Conservation (phyloP, 2,797 vertebrate genomes). For the Selene dorsalis region DNA sequence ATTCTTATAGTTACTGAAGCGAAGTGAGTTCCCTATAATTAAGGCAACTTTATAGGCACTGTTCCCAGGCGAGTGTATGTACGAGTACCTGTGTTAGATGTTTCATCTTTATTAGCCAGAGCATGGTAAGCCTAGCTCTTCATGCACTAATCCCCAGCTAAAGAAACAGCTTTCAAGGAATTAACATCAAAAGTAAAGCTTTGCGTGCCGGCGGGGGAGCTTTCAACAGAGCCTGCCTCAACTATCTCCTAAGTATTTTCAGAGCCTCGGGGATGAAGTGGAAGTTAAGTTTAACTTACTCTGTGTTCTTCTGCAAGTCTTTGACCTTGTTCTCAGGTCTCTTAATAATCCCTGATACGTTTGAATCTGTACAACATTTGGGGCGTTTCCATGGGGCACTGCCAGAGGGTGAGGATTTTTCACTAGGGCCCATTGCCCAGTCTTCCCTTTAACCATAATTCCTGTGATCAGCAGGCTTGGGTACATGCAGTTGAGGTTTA, state of each 20-base stretch:
- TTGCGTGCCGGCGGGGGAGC: slow-evolving; percentile 85
- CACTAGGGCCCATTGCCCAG: slow-evolving; percentile 41
- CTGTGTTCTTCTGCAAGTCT: slow-evolving; percentile 84
- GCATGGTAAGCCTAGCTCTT: slow-evolving; percentile 87
- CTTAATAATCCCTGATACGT: slow-evolving; percentile 82
- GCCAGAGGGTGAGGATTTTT: slow-evolving; percentile 64
- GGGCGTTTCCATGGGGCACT: slow-evolving; percentile 64
- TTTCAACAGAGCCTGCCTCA: slow-evolving; percentile 85
- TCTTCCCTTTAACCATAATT: slow-evolving; percentile 51
- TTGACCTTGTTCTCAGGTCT: slow-evolving; percentile 87
- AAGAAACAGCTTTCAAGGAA: slow-evolving; percentile 91
- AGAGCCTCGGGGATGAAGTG: slow-evolving; percentile 84
- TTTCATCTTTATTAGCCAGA: slow-evolving; percentile 89
- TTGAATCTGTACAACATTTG: slow-evolving; percentile 65
- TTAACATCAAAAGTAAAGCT: slow-evolving; percentile 90
- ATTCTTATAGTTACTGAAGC: slow-evolving; percentile 80
- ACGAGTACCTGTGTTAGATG: slow-evolving; percentile 87
- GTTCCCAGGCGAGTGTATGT: slow-evolving; percentile 79
- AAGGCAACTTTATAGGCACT: slow-evolving; percentile 80
- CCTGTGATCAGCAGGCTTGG: slow-evolving; percentile 61
- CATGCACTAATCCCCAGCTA: slow-evolving; percentile 88
- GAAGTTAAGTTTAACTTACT: slow-evolving; percentile 88
- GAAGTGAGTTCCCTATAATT: slow-evolving; percentile 83
- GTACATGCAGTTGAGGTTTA: slow-evolving; percentile 36
- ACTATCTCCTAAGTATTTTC: slow-evolving; percentile 87